Evolutionary conservation across 2,797 vertebrate species (phyloP).

Genomic region (Sciaenops ocellatus): DNA sequence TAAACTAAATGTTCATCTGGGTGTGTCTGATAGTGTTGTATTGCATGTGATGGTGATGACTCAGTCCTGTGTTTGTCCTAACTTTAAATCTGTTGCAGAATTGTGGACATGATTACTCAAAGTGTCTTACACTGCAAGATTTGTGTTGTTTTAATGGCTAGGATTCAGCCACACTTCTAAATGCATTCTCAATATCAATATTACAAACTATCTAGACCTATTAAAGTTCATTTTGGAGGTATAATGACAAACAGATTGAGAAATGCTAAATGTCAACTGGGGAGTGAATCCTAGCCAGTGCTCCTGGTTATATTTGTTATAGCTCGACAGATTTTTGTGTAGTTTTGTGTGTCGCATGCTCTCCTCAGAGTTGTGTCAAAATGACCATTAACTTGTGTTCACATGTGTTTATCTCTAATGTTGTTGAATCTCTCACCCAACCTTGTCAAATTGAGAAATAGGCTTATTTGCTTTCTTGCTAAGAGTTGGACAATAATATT

Average conservation of each 20-base stretch:
- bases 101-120: background rate
- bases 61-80: conserved; percentile 24
- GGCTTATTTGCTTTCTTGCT: background rate
- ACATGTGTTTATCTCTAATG: conserved; percentile 7
- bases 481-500: background rate
- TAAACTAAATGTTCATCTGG: conserved; percentile 58
- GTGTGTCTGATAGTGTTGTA: conserved; percentile 14
- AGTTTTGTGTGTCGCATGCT: conserved; percentile 35
- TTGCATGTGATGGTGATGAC: conserved; percentile 57
- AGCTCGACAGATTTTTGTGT: background rate
- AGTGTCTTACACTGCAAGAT: background rate
- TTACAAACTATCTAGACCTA: background rate
- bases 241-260: background rate
- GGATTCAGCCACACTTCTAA: conserved; percentile 33
- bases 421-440: background rate
- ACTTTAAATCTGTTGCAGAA: conserved; percentile 4
- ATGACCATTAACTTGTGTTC: conserved; percentile 3
- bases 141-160: conserved; percentile 25
- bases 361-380: conserved; percentile 7
- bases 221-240: background rate
- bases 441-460: conserved; percentile 6
- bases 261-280: background rate
- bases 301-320: background rate
- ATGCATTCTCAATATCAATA: background rate
- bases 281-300: conserved; percentile 42